A percentile compares a stretch with the other conserved stretches of the same genome.
Evolutionary conservation across 2,113 vertebrate genomes (phyloP).

Genomic region (Oncorhynchus masou): DNA sequence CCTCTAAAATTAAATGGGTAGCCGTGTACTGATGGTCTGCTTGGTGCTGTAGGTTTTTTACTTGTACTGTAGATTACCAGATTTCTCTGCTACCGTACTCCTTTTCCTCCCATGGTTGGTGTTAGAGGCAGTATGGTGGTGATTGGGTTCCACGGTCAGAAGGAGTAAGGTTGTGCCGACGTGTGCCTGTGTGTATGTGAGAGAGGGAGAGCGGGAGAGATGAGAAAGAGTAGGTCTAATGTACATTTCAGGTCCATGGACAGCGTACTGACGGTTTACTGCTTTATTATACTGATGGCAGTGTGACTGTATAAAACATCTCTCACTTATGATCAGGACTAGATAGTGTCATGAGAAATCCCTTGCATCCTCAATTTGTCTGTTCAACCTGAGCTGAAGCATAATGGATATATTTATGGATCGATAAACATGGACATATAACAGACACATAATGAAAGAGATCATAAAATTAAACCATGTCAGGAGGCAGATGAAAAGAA

Average conservation of each 20-base stretch:
- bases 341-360: no score
- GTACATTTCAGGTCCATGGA: neutral
- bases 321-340: no score
- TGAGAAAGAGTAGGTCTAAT: neutral
- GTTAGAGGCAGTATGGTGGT: no score
- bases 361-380: no score
- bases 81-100: neutral
- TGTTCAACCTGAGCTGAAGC: no score
- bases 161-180: no score
- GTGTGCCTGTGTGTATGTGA: neutral
- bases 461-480: slow-evolving; percentile 58
- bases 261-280: neutral
- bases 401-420: slow-evolving; percentile 40
- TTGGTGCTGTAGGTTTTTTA: neutral
- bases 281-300: neutral
- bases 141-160: no score
- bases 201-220: neutral
- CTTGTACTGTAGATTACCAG: slow-evolving; percentile 3
- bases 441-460: slow-evolving; percentile 61
- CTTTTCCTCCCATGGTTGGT: no score
- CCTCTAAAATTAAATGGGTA: slow-evolving; percentile 47
- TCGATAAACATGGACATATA: slow-evolving; percentile 54
- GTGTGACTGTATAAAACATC: no score
- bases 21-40: neutral
- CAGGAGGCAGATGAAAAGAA: slow-evolving; percentile 53